A percentile compares a stretch with the other conserved stretches of the same genome.
phyloP scores from a whole-genome alignment of 2,797 vertebrate genomes.

The Parauchenoglanis ngamensis region DNA sequence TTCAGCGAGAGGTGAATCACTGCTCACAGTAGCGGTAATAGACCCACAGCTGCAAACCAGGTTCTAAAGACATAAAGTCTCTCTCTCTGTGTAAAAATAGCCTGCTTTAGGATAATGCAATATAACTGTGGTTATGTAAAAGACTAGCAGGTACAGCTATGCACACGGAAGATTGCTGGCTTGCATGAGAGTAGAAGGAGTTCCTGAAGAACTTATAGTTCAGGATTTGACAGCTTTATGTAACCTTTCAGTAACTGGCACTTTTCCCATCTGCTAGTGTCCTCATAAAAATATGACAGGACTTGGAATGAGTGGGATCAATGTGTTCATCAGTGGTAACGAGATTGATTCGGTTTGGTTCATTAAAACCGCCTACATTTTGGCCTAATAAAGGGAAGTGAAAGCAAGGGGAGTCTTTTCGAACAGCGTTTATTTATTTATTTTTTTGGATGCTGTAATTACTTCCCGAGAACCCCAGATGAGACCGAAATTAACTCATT shows the following conservation, averaged over 20 bases:
- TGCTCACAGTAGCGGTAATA: constrained; percentile 53
- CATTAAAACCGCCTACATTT: constrained; percentile 56
- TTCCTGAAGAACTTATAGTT: constrained; percentile 7
- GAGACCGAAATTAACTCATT: constrained; percentile 49
- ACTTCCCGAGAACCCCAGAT: constrained; percentile 49
- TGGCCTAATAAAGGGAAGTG: constrained; percentile 47
- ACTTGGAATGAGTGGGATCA: constrained; percentile 38
- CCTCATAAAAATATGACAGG: constrained; percentile 33
- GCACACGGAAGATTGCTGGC: not conserved
- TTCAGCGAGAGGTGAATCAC: constrained; percentile 75
- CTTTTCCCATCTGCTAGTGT: constrained; percentile 24
- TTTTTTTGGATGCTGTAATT: constrained; percentile 54
- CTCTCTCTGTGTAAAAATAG: constrained; percentile 37
- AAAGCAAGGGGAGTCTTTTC: constrained; percentile 38
- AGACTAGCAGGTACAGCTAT: not conserved
- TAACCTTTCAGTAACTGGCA: constrained; percentile 39
- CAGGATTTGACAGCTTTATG: constrained; percentile 37
- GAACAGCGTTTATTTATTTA: constrained; percentile 3
- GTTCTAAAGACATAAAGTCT: constrained; percentile 34
- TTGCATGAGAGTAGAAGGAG: not conserved
- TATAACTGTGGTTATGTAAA: constrained; percentile 9
- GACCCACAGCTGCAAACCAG: constrained; percentile 43
- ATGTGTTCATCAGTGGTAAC: constrained; percentile 56
- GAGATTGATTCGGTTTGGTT: constrained; percentile 51
- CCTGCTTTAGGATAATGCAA: constrained; percentile 24